Percentiles rank a stretch among this genome's conserved stretches.
These are phyloP conservation scores for Turritopsis rubra DNA, from an alignment of 30 jellyfish, hydroid and myxozoan species.

Conservation along the genomic window DNA sequence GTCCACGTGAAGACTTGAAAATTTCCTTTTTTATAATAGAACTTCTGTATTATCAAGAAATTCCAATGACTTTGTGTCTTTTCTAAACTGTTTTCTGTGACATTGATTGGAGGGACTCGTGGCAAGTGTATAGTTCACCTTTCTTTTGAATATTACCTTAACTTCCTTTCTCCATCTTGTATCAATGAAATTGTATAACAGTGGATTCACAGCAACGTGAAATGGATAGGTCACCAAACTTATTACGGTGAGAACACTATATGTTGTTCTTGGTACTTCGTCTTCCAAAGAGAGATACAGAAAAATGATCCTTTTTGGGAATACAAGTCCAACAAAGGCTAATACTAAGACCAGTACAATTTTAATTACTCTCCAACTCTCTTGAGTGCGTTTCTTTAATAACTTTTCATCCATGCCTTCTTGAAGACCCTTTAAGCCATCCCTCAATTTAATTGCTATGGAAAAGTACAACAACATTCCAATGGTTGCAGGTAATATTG, in stretches of 20 bases:
- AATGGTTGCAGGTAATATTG: background rate
- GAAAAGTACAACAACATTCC: background rate
- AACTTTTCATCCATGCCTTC: background rate
- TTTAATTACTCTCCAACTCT: background rate
- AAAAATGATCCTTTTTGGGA: background rate
- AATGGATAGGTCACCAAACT: slow-evolving; percentile 10
- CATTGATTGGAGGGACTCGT: background rate
- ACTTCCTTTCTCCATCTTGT: slow-evolving; percentile 17
- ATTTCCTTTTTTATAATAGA: background rate
- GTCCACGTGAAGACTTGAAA: background rate
- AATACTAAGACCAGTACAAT: background rate
- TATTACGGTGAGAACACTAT: background rate
- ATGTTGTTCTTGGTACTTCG: background rate
- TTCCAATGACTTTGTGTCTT: background rate
- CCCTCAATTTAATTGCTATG: background rate
- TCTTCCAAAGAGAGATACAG: background rate
- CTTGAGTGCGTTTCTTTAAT: background rate
- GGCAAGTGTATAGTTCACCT: background rate
- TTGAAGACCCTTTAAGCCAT: background rate
- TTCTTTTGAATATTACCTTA: background rate
- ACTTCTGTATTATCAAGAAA: background rate
- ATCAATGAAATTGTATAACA: background rate
- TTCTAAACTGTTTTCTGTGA: background rate
- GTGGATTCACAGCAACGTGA: slow-evolving; percentile 3
- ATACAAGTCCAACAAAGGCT: slow-evolving; percentile 9